These are phyloP conservation scores for Danionella cerebrum DNA, from an alignment of 2,113 vertebrate genomes.

Conservation along the genomic window DNA sequence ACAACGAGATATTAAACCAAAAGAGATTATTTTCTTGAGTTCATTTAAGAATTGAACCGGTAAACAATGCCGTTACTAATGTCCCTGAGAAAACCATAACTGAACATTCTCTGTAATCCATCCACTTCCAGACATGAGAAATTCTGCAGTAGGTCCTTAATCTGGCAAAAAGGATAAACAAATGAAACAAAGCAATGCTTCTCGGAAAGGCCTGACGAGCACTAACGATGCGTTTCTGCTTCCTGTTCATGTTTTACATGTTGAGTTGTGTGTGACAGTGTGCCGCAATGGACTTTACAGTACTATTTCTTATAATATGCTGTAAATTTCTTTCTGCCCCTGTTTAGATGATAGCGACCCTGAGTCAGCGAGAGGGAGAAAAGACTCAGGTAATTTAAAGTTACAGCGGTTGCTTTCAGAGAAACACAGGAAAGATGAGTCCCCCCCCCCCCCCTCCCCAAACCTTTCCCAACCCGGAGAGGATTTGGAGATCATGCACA, in stretches of 20 bases:
- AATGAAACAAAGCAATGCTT: no score
- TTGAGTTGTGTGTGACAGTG: constrained; percentile 32
- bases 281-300: constrained; percentile 62
- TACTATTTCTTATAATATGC: constrained; percentile 65
- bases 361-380: constrained; percentile 77
- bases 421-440: neutral
- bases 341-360: constrained; percentile 89
- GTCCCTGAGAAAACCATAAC: no score
- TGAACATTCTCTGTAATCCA: no score
- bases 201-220: neutral
- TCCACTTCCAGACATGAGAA: no score
- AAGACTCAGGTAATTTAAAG: constrained; percentile 86
- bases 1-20: no score
- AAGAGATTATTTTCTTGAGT: no score
- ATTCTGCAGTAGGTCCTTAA: no score
- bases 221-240: constrained; percentile 2
- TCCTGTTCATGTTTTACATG: constrained; percentile 28
- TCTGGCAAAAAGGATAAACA: no score
- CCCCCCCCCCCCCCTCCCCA: no score
- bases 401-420: neutral
- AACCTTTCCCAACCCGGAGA: neutral
- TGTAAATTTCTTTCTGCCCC: constrained; percentile 74
- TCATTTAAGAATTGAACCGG: no score
- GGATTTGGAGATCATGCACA: constrained; percentile 21
- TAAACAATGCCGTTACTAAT: no score